Base-by-base conservation (phyloP, 2,113 vertebrate species). In the Zootoca vivipara region DNA sequence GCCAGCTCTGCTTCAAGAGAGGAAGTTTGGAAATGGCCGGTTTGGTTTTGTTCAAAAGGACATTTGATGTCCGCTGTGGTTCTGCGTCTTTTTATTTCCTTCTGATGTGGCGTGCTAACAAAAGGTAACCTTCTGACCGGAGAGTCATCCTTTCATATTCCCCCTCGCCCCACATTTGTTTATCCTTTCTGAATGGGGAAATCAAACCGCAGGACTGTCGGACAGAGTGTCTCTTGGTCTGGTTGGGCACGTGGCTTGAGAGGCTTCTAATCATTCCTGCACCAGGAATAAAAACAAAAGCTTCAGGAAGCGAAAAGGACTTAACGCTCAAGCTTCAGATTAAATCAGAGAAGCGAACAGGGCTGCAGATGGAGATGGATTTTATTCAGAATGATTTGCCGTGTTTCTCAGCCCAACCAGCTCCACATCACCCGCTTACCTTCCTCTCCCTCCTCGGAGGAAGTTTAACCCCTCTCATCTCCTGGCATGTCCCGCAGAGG, bases 241-340 rank as follows among this genome's bases (percentile, higher is more conserved):
- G 0, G 82, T 20, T 83, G 0, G 74, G 91, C 91, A 83, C 6
- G 56, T 5, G 28, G 28, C 40, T 69, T n/a, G 85, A 79, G 28
- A 82, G 74, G 7, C 67, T 88, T 64, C 64, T 56, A 65, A 13
- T 64, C 38, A 13, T 78, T 67, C 72, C 75, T 52, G 78, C 38
- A n/a, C 33, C 9, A 69, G 62, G 0, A 38, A 85, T 82, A 58
- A 56, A 46, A 87, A 86, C 70, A 20, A 70, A 80, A 40, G 30
- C 13, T 28, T 0, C 3, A 7, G 56, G 58, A 75, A 2, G 0
- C 8, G 58, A 80, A 15, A 12, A 5, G 18, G 42, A 78, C 18
- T 86, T 0, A 0, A 75, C 72, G 52, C 0, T 30, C 90, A 73
- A 64, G 65, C 40, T 82, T 82, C 33, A 62, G n/a, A 10, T 22